Base-by-base conservation (phyloP, 2,113 vertebrate genomes). In the Plecturocebus donacophilus region DNA sequence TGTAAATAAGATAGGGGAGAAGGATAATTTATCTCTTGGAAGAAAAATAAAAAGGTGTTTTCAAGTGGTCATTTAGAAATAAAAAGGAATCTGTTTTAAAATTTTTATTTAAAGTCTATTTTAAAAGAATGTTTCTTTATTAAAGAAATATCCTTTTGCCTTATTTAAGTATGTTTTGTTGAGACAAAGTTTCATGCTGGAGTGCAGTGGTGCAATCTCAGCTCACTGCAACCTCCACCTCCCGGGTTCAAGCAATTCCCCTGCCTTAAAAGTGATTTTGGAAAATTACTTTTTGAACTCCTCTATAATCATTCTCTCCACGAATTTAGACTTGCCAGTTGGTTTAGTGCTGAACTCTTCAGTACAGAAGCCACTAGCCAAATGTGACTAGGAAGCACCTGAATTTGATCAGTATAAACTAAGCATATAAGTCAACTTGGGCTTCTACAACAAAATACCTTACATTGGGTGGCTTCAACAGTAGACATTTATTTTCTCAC, bases 71-170 rank as follows among this genome's bases (percentile, higher is more conserved):
- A 30, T 85, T 96, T 96, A 91, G 87, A 86, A 84, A 91, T 19
- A 68, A 96, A 88, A 85, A 86, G 11, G 13, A 80, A 64, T 61
- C 14, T 85, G 49, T 91, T 91, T 96, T 82, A 30, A 30, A n/a
- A 20, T 68, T 87, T 92, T 92, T 91, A 88, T 61, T 93, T 91
- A 81, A 97, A 61, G 27, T 11, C 19, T 70, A 54, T 76, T 89
- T 90, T 45, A 76, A 87, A 95, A n/a, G 14, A 27, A 52, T 52
- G 49, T 52, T 49, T 87, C 40, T 61, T 94, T 90, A 81, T 38
- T 70, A 88, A 76, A 40, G 35, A 35, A 96, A 30, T 6, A 87
- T 42, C 87, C 58, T 94, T 96, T 95, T 77, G 23, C 42, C 70
- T 96, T 85, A 90, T 94, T 94, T 96, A 58, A 87, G 3, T 92